Evolutionary conservation across 2,113 vertebrate species (phyloP).

Genomic region (Ardeotis arabs): DNA sequence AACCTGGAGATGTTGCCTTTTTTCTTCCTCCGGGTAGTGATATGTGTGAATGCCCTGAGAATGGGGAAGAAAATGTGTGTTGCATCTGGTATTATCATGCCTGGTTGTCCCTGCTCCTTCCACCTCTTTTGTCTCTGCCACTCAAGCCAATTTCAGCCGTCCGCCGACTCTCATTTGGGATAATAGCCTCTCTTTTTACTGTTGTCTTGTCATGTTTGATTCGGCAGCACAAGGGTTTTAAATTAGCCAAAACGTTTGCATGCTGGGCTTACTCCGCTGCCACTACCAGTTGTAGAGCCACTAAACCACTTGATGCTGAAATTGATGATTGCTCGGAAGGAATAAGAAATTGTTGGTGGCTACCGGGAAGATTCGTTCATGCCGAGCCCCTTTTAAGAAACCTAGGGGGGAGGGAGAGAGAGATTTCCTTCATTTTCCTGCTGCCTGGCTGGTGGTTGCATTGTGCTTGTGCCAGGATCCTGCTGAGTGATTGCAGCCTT

Average conservation of each 20-base stretch:
- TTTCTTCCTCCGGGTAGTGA: background rate
- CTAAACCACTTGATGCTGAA: slow-evolving; percentile 74
- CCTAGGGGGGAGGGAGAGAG: slow-evolving; percentile 23
- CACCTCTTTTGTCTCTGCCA: slow-evolving; percentile 71
- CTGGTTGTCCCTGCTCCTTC: slow-evolving; percentile 46
- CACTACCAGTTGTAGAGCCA: slow-evolving; percentile 51
- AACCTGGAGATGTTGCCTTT: background rate
- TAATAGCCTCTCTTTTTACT: slow-evolving; percentile 78
- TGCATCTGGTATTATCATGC: slow-evolving; percentile 42
- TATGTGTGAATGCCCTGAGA: background rate
- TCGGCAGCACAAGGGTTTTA: slow-evolving; percentile 76
- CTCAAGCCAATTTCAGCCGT: slow-evolving; percentile 72
- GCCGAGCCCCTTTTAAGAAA: slow-evolving; percentile 59
- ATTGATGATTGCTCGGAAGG: slow-evolving; percentile 74
- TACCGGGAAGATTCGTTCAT: slow-evolving; percentile 59
- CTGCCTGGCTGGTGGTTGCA: slow-evolving; percentile 40
- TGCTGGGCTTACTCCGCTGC: slow-evolving; percentile 69
- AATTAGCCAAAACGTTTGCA: slow-evolving; percentile 77
- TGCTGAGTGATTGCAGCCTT: slow-evolving; percentile 69
- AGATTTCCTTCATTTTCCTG: slow-evolving; percentile 53
- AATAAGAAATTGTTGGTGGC: slow-evolving; percentile 70
- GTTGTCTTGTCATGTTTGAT: slow-evolving; percentile 78
- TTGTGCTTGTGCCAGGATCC: slow-evolving; percentile 59
- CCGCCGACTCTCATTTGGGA: slow-evolving; percentile 71
- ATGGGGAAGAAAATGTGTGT: background rate